These are phyloP conservation scores for Metacarcinus magister DNA, from an alignment of 2,888 invertebrate species.

Conservation along the genomic window DNA sequence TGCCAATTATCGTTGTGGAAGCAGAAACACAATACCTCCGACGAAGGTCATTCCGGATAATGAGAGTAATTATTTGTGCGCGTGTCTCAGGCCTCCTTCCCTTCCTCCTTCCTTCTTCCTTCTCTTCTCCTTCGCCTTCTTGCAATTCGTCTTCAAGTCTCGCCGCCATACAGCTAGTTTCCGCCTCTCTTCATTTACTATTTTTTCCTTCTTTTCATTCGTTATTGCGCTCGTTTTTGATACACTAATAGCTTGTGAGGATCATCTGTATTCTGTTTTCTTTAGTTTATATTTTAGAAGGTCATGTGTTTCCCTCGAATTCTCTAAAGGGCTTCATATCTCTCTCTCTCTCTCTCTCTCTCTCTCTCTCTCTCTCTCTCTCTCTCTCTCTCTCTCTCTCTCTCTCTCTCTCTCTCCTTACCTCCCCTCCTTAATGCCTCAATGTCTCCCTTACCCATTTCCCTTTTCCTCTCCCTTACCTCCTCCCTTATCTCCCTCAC, in stretches of 20 bases:
- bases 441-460: not conserved
- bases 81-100: constrained; percentile 32
- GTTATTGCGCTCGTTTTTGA: too few species aligned
- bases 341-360: not conserved
- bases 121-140: constrained; percentile 11
- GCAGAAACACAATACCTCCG: constrained; percentile 53
- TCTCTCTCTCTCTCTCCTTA: too few species aligned
- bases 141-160: not conserved
- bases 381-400: too few species aligned
- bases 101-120: not conserved
- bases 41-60: constrained; percentile 58
- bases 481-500: not conserved
- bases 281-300: not conserved
- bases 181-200: not conserved
- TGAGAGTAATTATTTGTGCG: constrained; percentile 60
- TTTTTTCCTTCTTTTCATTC: not conserved
- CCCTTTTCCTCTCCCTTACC: not conserved
- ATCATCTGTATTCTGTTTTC: not conserved
- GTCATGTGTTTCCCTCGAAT: not conserved
- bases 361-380: not conserved
- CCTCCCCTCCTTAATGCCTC: not conserved
- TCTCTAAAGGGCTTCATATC: not conserved
- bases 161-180: not conserved
- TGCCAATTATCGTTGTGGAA: constrained; percentile 69
- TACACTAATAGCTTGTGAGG: not conserved